Percentiles rank a stretch among this genome's conserved stretches.
Conservation (phyloP, 2,888 invertebrate species). For the Coleophora flavipennella region DNA sequence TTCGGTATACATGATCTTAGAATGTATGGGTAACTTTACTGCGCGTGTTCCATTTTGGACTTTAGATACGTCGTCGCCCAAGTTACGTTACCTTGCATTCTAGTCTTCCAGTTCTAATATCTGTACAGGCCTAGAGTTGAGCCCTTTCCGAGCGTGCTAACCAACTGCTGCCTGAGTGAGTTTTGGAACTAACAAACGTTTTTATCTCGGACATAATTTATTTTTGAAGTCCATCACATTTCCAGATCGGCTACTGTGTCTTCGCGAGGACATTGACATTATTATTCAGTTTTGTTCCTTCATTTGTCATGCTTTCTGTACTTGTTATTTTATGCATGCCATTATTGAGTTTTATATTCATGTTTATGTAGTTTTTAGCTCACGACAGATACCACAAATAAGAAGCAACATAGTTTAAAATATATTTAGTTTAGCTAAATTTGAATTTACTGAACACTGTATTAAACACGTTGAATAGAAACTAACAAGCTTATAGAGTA, state of each 20-base stretch:
- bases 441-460: conserved; percentile 32
- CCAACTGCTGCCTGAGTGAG: conserved; percentile 73
- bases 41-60: not conserved
- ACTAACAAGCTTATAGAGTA: conserved; percentile 52
- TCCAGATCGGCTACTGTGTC: conserved; percentile 15
- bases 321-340: conserved; percentile 59
- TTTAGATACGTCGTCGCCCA: conserved; percentile 1
- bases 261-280: conserved; percentile 19
- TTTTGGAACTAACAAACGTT: conserved; percentile 57
- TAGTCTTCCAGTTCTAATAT: conserved; percentile 33
- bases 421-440: conserved; percentile 26
- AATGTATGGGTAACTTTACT: not conserved
- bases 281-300: conserved; percentile 32
- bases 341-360: conserved; percentile 51
- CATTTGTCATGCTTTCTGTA: conserved; percentile 61
- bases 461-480: conserved; percentile 44
- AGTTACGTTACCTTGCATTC: conserved; percentile 4
- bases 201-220: conserved; percentile 49
- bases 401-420: conserved; percentile 19
- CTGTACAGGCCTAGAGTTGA: conserved; percentile 32
- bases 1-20: conserved; percentile 3
- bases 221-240: conserved; percentile 68
- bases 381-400: conserved; percentile 32
- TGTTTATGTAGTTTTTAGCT: conserved; percentile 39
- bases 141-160: conserved; percentile 58